Conservation (phyloP, 2,113 vertebrate genomes). For the Tamias sibiricus region DNA sequence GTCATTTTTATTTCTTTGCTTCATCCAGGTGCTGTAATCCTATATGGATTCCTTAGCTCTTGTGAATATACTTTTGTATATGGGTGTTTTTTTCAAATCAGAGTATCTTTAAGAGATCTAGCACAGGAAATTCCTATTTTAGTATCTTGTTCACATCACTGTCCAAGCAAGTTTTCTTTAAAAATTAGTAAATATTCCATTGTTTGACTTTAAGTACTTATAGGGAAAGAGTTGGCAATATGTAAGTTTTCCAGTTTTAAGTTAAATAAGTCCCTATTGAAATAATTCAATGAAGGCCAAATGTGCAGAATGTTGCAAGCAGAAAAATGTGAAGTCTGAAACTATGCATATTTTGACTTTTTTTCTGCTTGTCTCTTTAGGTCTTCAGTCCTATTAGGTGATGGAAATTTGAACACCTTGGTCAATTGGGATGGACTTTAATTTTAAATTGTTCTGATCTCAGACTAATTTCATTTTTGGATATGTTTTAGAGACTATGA, state of each 20-base stretch:
- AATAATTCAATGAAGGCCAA: slow-evolving; percentile 64
- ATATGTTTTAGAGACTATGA: neutral
- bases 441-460: slow-evolving; percentile 21
- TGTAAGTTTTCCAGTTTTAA: slow-evolving; percentile 70
- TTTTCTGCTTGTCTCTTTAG: slow-evolving; percentile 38
- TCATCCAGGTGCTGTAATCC: neutral
- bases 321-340: neutral
- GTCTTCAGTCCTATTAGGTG: neutral
- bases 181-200: slow-evolving; percentile 52
- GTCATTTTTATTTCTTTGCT: neutral
- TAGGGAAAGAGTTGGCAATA: slow-evolving; percentile 67
- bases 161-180: slow-evolving; percentile 44
- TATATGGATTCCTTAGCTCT: neutral
- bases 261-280: slow-evolving; percentile 68
- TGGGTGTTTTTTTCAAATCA: neutral
- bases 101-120: neutral
- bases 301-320: neutral
- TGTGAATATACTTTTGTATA: neutral
- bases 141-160: neutral
- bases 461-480: neutral
- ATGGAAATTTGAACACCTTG: neutral
- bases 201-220: slow-evolving; percentile 56
- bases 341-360: slow-evolving; percentile 38
- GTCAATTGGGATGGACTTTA: neutral
- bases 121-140: neutral